Percentiles rank a stretch among this genome's conserved stretches.
Conservation (phyloP, 2,113 vertebrate genomes). For the Notechis scutatus region DNA sequence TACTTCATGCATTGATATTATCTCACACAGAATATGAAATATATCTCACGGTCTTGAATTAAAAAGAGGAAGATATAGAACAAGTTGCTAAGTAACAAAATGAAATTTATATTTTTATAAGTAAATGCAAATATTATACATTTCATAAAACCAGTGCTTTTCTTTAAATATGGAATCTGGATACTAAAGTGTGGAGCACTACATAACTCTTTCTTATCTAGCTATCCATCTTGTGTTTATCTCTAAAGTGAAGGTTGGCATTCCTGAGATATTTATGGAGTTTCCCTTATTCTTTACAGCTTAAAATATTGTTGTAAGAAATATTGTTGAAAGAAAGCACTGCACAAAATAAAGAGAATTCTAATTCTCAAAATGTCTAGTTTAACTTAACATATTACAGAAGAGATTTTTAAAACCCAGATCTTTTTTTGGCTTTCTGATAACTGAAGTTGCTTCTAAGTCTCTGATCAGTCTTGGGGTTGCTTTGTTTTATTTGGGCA, state of each 20-base stretch:
- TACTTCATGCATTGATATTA: not conserved
- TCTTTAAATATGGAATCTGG: not conserved
- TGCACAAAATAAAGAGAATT: conserved; percentile 30
- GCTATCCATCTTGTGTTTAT: not conserved
- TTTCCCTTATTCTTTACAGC: not conserved
- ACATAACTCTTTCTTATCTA: not conserved
- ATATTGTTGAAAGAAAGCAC: conserved; percentile 7
- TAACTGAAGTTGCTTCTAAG: not conserved
- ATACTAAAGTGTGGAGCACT: not conserved
- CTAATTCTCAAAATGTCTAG: not conserved
- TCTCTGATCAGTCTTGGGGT: too few relatives aligned
- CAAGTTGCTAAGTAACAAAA: not conserved
- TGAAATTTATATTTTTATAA: not conserved
- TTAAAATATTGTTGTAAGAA: conserved; percentile 5
- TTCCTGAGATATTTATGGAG: not conserved
- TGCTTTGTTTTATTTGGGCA: not conserved
- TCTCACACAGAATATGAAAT: not conserved
- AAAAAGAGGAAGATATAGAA: not conserved
- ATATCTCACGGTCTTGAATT: not conserved
- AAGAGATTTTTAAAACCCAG: not conserved
- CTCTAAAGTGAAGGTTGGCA: not conserved
- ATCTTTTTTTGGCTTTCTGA: not conserved
- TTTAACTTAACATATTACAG: not conserved
- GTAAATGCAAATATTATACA: not conserved
- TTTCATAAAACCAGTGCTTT: not conserved